Conservation (phyloP, 2,888 invertebrate genomes). For the Leucophenga maculata region DNA sequence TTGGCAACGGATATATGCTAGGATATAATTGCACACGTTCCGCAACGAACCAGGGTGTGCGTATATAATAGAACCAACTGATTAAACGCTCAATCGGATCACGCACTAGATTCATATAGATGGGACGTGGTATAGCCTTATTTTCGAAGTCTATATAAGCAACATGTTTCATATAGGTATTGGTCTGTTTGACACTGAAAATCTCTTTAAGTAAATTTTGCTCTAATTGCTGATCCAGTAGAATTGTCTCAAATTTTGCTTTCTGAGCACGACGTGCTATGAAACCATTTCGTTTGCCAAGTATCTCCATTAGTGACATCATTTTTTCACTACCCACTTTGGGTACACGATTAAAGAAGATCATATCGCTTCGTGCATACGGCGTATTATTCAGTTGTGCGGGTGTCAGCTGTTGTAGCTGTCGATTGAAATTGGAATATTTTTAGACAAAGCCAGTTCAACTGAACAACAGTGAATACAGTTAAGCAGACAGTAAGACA, state of each 20-base stretch:
- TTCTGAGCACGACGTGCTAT: slow-evolving; percentile 86
- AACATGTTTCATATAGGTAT: slow-evolving; percentile 87
- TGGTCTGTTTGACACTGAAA: slow-evolving; percentile 78
- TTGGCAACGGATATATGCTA: slow-evolving; percentile 68
- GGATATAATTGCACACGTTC: slow-evolving; percentile 74
- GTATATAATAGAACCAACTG: slow-evolving; percentile 92
- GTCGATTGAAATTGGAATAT: slow-evolving; percentile 45
- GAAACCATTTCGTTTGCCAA: slow-evolving; percentile 78
- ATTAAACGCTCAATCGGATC: slow-evolving; percentile 91
- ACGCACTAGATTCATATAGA: slow-evolving; percentile 89
- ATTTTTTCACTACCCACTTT: slow-evolving; percentile 92
- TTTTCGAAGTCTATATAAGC: slow-evolving; percentile 89
- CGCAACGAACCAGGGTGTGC: slow-evolving; percentile 92
- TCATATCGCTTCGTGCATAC: slow-evolving; percentile 75
- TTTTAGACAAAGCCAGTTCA: slow-evolving; percentile 30
- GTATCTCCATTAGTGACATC: slow-evolving; percentile 84
- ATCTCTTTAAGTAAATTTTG: slow-evolving; percentile 81
- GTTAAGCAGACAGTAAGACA: slow-evolving; percentile 9
- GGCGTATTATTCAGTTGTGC: slow-evolving; percentile 61
- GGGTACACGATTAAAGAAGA: slow-evolving; percentile 92
- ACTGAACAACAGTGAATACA: no score
- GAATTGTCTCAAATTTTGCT: slow-evolving; percentile 74
- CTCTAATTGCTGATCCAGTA: slow-evolving; percentile 82
- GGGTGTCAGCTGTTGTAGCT: slow-evolving; percentile 51
- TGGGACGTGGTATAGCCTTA: slow-evolving; percentile 83